Percentiles rank a stretch among this genome's conserved stretches.
phyloP scores from a whole-genome alignment of 2,797 vertebrate species.

The Ctenochaetus hawaiiensis region DNA sequence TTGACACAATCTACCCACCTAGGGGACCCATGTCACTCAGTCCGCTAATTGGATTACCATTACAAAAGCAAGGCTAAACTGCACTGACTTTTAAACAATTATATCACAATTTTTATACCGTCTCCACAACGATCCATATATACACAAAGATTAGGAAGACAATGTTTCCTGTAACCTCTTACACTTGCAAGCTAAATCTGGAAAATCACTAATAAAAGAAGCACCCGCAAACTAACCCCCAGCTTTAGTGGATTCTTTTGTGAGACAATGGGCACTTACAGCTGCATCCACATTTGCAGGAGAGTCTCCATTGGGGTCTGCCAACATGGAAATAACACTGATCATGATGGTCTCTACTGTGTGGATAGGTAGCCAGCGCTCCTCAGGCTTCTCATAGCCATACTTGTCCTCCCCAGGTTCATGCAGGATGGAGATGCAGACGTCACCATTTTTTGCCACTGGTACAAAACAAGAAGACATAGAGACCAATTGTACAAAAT shows the following conservation, averaged over 20 bases:
- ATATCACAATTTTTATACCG: too few species aligned
- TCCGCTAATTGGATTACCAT: not conserved
- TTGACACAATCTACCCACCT: not conserved
- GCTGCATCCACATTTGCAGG: slow-evolving; percentile 98
- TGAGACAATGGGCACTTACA: slow-evolving; percentile 83
- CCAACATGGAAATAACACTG: slow-evolving; percentile 98
- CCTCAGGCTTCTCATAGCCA: slow-evolving; percentile 97
- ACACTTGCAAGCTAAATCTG: too few species aligned
- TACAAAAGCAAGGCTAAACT: not conserved
- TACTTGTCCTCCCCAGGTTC: slow-evolving; percentile 98
- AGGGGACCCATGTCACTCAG: not conserved
- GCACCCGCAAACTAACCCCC: not conserved
- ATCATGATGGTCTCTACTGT: slow-evolving; percentile 99
- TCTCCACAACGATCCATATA: too few species aligned
- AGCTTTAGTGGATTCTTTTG: not conserved
- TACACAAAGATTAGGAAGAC: not conserved
- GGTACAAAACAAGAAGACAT: slow-evolving; percentile 24
- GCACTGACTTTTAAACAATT: not conserved
- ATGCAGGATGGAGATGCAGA: slow-evolving; percentile 98
- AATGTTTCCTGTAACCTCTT: not conserved
- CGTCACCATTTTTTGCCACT: slow-evolving; percentile 98
- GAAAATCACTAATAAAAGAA: not conserved
- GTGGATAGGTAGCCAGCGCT: slow-evolving; percentile 97
- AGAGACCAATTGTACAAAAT: not conserved
- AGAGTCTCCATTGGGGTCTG: slow-evolving; percentile 97